Evolutionary conservation across 2,888 invertebrate genomes (phyloP).

Genomic region (Linnaemya tessellans): DNA sequence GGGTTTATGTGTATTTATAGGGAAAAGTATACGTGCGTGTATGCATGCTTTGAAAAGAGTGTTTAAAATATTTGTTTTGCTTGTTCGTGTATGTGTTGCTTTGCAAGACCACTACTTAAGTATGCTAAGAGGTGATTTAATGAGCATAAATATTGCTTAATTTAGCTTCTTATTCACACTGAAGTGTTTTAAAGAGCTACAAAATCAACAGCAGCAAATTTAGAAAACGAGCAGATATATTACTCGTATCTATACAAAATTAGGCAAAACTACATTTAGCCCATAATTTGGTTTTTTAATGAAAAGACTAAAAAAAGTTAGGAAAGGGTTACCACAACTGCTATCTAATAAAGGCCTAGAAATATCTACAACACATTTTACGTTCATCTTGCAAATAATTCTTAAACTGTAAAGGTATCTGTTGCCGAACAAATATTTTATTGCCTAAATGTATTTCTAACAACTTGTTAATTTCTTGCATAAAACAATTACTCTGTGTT

Average conservation of each 20-base stretch:
- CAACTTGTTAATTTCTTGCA: background rate
- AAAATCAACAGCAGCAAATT: background rate
- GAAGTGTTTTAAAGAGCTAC: constrained; percentile 36
- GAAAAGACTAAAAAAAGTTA: background rate
- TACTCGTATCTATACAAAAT: background rate
- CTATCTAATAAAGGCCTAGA: background rate
- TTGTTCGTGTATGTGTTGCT: background rate
- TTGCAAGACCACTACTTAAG: background rate
- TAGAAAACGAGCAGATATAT: background rate
- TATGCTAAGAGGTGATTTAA: constrained; percentile 53
- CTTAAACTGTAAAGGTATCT: no score
- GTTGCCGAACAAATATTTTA: background rate
- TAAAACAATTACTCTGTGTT: background rate
- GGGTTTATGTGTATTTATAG: background rate
- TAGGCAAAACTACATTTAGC: background rate
- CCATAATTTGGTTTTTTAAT: constrained; percentile 5
- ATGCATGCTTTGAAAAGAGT: background rate
- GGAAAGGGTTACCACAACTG: background rate
- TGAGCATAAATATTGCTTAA: constrained; percentile 58
- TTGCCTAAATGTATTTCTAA: background rate
- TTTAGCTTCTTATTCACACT: constrained; percentile 32
- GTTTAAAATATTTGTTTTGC: background rate
- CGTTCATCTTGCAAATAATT: background rate
- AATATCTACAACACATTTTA: no score
- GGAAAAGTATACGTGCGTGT: background rate